Evolutionary conservation across 2,113 vertebrate genomes (phyloP).

Genomic region (Motacilla alba): DNA sequence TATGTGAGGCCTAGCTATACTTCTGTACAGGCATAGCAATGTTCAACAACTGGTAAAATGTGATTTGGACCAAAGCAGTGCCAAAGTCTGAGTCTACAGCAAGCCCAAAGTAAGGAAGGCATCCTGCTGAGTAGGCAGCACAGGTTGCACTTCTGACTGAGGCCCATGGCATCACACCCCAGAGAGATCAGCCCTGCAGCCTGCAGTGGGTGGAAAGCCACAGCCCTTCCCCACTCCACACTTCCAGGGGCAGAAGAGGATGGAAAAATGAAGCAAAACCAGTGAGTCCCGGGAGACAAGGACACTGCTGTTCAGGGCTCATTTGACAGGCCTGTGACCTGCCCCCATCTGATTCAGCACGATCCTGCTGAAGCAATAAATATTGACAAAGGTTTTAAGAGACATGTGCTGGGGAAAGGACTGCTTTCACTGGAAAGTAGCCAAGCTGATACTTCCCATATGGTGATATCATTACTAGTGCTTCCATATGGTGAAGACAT

Average conservation of each 20-base stretch:
- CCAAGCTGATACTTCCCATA: constrained; percentile 45
- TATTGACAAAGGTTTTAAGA: background rate
- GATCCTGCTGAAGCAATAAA: background rate
- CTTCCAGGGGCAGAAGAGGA: background rate
- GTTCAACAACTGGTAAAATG: background rate
- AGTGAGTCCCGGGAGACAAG: background rate
- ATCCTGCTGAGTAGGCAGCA: background rate
- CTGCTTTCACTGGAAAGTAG: constrained; percentile 35
- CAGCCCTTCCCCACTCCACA: background rate
- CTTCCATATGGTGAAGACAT: constrained; percentile 47
- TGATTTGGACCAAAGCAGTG: background rate
- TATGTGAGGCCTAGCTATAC: background rate
- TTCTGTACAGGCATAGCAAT: background rate
- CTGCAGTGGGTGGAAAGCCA: background rate
- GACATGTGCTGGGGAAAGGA: background rate
- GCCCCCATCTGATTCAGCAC: background rate
- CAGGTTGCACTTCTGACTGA: background rate
- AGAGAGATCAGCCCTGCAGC: background rate
- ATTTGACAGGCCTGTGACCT: background rate
- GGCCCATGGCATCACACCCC: background rate
- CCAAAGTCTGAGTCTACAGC: background rate
- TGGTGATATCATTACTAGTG: constrained; percentile 1
- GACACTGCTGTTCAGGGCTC: background rate
- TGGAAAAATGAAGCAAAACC: background rate
- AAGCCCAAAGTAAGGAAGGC: background rate